Conservation (phyloP, 1,140 invertebrate genomes). For the Hyphantria cunea region DNA sequence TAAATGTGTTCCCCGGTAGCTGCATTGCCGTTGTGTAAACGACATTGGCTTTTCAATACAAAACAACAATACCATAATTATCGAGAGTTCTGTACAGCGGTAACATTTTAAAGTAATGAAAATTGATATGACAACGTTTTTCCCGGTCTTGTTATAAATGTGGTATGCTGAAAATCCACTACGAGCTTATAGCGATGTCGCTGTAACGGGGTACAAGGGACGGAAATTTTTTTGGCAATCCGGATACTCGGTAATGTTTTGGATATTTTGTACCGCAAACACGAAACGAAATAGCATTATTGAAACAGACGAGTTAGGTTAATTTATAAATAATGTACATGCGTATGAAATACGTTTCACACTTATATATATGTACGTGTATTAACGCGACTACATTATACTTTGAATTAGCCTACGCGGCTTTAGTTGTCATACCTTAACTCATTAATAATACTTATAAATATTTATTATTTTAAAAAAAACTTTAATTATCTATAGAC, state of each 20-base stretch:
- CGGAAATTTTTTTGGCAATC: not conserved
- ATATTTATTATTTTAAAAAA: no score
- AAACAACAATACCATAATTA: constrained; percentile 43
- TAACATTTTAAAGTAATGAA: constrained; percentile 28
- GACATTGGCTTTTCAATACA: constrained; percentile 46
- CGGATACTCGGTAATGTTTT: not conserved
- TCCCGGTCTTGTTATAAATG: not conserved
- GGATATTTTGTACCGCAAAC: not conserved
- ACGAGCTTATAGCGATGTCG: not conserved
- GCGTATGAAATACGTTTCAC: no score
- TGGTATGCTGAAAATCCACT: no score
- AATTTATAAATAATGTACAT: no score
- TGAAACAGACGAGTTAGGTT: no score
- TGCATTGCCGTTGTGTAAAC: constrained; percentile 46
- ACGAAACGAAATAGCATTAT: no score
- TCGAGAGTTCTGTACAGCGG: constrained; percentile 23
- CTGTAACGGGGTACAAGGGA: not conserved
- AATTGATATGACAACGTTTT: constrained; percentile 24
- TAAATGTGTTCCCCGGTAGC: constrained; percentile 28
- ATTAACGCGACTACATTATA: no score
- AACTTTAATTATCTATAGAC: no score
- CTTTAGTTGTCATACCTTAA: no score
- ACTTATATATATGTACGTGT: no score
- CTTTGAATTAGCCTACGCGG: no score
- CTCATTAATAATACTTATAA: no score